Conservation (phyloP, 2,113 vertebrate genomes). For the Empidonax traillii region DNA sequence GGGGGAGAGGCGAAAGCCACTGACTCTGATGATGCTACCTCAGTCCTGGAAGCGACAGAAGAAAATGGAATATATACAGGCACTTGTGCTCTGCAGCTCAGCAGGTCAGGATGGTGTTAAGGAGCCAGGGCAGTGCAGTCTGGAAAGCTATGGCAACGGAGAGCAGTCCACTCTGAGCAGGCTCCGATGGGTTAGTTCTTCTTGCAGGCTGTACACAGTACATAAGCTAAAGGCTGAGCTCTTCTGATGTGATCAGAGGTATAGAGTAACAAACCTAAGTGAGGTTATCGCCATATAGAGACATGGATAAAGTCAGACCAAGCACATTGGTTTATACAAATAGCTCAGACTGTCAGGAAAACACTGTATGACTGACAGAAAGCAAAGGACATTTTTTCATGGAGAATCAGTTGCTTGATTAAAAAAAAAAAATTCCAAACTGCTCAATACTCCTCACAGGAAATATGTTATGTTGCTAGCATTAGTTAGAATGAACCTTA, state of each 20-base stretch:
- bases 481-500: background rate
- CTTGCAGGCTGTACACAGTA: background rate
- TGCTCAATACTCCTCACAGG: background rate
- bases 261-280: background rate
- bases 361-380: background rate
- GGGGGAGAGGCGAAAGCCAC: background rate
- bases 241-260: background rate
- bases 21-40: rapidly evolving
- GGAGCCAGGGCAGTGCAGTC: background rate
- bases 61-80: background rate
- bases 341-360: background rate
- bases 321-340: background rate
- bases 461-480: background rate
- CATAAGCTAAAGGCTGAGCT: background rate
- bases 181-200: background rate
- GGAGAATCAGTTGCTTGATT: background rate
- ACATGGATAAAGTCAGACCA: background rate
- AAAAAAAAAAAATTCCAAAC: background rate
- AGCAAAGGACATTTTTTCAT: background rate
- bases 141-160: background rate
- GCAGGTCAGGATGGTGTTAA: background rate
- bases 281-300: background rate
- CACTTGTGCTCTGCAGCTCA: background rate
- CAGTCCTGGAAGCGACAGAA: background rate
- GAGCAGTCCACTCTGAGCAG: background rate